Percentiles rank a stretch among this genome's conserved stretches.
Conservation (phyloP, 92 coral and sea anemone species). For the Epizoanthus ramosus region DNA sequence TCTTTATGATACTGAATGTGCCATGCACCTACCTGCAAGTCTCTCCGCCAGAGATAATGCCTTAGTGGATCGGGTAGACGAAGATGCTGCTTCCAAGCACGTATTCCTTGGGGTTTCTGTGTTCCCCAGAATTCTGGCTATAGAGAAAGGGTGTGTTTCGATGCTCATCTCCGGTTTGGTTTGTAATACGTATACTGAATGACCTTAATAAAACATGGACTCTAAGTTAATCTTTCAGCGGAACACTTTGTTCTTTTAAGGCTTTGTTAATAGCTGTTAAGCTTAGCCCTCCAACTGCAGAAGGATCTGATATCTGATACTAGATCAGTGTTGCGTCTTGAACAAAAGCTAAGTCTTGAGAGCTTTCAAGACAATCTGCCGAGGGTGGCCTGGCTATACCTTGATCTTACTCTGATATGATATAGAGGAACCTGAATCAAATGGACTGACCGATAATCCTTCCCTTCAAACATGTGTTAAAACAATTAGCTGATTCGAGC, state of each 20-base stretch:
- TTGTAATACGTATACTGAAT: not conserved
- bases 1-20: no score
- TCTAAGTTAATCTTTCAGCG: not conserved
- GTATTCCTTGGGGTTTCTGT: not conserved
- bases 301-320: no score
- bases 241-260: no score
- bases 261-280: no score
- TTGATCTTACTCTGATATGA: conserved; percentile 4
- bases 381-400: no score
- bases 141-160: conserved; percentile 33
- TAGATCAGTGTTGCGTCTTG: no score
- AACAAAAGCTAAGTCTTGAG: no score
- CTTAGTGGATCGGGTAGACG: conserved; percentile 15
- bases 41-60: conserved; percentile 30
- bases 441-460: conserved; percentile 25
- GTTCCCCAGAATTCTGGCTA: conserved; percentile 31
- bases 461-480: conserved; percentile 30
- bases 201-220: no score
- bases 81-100: not conserved
- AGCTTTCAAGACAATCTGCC: no score
- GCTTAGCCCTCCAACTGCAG: no score
- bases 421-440: not conserved
- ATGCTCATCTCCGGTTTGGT: not conserved
- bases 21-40: conserved; percentile 24
- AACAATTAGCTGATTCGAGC: conserved; percentile 19